phyloP scores from a whole-genome alignment of 2,888 invertebrate genomes.

The Brachylomia viminalis region DNA sequence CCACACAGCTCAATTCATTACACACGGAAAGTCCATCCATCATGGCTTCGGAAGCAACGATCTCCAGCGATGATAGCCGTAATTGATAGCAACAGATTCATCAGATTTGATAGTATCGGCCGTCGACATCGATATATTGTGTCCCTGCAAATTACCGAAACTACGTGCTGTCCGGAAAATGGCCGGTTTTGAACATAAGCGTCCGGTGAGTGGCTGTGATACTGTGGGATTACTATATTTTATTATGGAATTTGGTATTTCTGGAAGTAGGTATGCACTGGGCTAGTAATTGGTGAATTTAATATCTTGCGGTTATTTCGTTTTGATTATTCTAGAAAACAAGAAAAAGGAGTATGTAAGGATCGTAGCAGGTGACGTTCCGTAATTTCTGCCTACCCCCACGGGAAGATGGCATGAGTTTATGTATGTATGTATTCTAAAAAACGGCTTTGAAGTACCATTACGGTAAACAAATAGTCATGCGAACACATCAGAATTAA shows the following conservation, averaged over 20 bases:
- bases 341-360: neutral
- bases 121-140: constrained; percentile 25
- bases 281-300: neutral
- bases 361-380: neutral
- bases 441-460: neutral
- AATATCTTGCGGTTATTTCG: neutral
- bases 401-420: neutral
- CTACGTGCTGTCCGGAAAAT: constrained; percentile 10
- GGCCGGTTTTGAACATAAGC: constrained; percentile 17
- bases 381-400: neutral
- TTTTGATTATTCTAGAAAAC: neutral
- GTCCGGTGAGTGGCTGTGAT: neutral
- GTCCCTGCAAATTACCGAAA: constrained; percentile 36
- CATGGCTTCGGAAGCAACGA: constrained; percentile 48
- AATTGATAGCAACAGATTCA: constrained; percentile 59
- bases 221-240: neutral
- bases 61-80: constrained; percentile 51
- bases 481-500: constrained; percentile 26
- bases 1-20: constrained; percentile 27
- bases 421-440: neutral
- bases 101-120: constrained; percentile 49
- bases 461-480: constrained; percentile 4
- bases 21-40: constrained; percentile 33
- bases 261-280: neutral
- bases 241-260: neutral